Base-by-base conservation (phyloP, 2,888 invertebrate genomes). In the Glaucopsyche alexis region DNA sequence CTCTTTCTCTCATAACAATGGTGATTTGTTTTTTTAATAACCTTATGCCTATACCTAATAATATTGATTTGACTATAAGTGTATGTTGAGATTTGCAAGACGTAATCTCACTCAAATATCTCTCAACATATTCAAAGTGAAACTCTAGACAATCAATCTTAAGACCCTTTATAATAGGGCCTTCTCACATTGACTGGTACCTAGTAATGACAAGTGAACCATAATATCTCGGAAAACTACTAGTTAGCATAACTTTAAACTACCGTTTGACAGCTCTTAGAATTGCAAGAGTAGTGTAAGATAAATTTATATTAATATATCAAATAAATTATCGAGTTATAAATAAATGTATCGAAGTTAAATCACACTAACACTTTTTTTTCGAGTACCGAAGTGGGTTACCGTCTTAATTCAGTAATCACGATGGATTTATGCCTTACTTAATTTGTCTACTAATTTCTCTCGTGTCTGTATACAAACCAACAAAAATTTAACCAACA, bases 61-160 rank as follows among this genome's bases (percentile, higher is more conserved):
- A 29, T 55, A 55, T 19, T 16, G 11, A 19, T n/a, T 19, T 55
- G 9, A 19, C 19, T 55, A 55, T 55, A 55, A 11, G 19, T 19
- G 1, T 29, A 19, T 16, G 19, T 29, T 11, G 19, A 55, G 80
- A 78, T 79, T 79, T 78, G 77, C 81, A 78, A 76, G 75, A 78
- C 77, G 78, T 79, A 78, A 80, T 79, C 77, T 77, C 74, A 76
- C 75, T 77, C 75, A 76, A 80, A 77, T 78, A 76, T 79, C 79
- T 77, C 77, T 79, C 80, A 81, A 84, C 81, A 81, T 85, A 87
- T 87, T 88, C 87, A 85, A 84, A 84, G 77, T 77, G 78, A 82
- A 85, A 83, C 79, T 74, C 76, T 87, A 91, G 88, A 90, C 91
- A 91, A 91, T 91, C 90, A 90, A 91, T 91, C 91, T 91, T 86